Base-by-base conservation (phyloP, 35 echinoderm and acorn worm species). In the Chiridota heheva region DNA sequence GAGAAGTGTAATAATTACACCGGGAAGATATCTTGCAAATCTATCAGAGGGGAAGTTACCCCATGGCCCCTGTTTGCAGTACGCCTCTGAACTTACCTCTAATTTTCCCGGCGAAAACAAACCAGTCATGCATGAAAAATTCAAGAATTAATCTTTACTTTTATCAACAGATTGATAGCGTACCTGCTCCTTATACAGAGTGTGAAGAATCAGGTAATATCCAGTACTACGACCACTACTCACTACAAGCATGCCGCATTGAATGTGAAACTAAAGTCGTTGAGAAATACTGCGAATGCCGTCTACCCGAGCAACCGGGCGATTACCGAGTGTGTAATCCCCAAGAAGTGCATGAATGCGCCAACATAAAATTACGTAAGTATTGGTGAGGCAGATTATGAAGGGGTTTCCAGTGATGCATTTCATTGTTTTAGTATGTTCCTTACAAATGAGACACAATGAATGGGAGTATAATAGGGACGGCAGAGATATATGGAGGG, bases 171-270 rank as follows among this genome's bases (percentile, higher is more conserved):
- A 88, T 98, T 13, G 89, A 80, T 0, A 83, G 80, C 42, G 69
- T 92, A 7, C 84, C 95, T 2, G 4, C 8, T 3, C 95, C 95
- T 2, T 91, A 88, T 32, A 73, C 80, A 3, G 29, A 76, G 16
- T 97, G 93, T 51, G 81, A 88, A 25, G 56, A 85, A 25, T 43
- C 57, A 17, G 73, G 59, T 10, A 42, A 42, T 4, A 80, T 77
- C 1, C 26, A 78, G n/a, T 86, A 91, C 57, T 97, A 55, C 80
- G 93, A 91, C 25, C 88, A 91, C 56, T 97, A 97, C 58, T 91
- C 93, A 10, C 73, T 97, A 0, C 88, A 91, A 49, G 93, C 83
- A 2, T 96, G 92, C 35, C 79, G 93, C 13, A 91, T 91, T 34
- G 88, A 97, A 72, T 91, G 88, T 36, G 93, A 97, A 31, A 97